These are phyloP conservation scores for Scophthalmus maximus DNA, from an alignment of 2,113 vertebrate genomes.

Conservation along the genomic window DNA sequence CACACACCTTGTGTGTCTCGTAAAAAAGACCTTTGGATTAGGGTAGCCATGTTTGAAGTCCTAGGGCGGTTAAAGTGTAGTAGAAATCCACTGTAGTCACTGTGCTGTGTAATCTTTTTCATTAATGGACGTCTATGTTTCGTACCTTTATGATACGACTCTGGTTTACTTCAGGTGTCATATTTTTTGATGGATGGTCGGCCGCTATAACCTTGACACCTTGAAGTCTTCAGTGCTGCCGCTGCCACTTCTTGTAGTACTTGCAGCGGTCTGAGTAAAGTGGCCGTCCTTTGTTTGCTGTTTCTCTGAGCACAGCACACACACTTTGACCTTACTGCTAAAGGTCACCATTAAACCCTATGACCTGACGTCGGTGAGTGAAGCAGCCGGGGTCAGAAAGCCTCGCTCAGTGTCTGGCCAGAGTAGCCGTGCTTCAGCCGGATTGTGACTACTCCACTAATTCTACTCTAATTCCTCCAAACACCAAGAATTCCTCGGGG, in stretches of 20 bases:
- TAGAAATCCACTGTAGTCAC: background rate
- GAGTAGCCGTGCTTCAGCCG: background rate
- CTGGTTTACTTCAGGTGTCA: background rate
- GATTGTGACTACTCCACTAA: background rate
- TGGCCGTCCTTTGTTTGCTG: background rate
- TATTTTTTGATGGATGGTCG: too few species aligned
- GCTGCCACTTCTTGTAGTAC: background rate
- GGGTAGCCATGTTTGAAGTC: slow-evolving; percentile 60
- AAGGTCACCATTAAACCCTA: background rate
- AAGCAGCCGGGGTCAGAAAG: background rate
- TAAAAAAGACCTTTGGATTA: slow-evolving; percentile 67
- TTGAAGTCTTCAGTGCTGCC: background rate
- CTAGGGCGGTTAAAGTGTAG: background rate
- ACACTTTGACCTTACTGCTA: background rate
- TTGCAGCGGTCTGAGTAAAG: background rate
- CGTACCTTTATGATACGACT: background rate
- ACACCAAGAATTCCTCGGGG: background rate
- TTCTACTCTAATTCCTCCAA: background rate
- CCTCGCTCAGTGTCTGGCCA: background rate
- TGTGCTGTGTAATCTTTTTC: background rate
- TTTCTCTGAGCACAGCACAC: too few species aligned
- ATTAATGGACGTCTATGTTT: too few species aligned
- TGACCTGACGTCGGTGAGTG: background rate
- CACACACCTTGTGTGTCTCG: slow-evolving; percentile 36
- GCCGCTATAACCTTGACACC: too few species aligned